Conservation (phyloP, 2,797 vertebrate species). For the Tamandua tetradactyla region DNA sequence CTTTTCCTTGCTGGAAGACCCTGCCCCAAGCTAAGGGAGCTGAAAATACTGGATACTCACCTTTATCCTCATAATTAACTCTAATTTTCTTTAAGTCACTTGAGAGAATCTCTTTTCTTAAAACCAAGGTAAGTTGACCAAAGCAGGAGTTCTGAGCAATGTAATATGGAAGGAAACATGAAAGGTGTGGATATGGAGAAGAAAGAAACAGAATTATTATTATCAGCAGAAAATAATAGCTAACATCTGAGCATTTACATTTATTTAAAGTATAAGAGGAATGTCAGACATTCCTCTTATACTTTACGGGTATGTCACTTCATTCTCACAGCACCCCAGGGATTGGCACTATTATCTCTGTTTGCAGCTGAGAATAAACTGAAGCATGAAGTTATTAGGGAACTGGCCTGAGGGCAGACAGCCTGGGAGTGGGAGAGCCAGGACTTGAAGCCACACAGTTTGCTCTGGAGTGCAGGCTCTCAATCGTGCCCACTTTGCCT, state of each 20-base stretch:
- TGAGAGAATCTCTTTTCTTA: background rate
- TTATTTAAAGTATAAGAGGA: too few relatives aligned
- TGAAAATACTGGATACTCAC: background rate
- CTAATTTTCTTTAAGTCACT: background rate
- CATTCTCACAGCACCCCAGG: background rate
- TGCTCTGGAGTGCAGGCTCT: too few relatives aligned
- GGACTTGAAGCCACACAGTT: background rate
- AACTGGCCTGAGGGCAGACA: background rate
- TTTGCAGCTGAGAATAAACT: background rate
- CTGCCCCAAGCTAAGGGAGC: too few relatives aligned
- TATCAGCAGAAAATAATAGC: background rate
- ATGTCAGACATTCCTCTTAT: background rate
- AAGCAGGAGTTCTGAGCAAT: background rate
- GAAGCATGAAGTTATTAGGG: too few relatives aligned
- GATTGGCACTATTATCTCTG: background rate
- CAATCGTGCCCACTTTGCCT: too few relatives aligned
- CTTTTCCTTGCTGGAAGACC: background rate
- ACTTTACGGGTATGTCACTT: background rate
- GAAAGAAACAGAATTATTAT: background rate
- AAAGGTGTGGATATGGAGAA: background rate
- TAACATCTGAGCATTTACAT: background rate
- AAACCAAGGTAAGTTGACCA: background rate
- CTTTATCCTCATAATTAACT: background rate
- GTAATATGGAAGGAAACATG: background rate
- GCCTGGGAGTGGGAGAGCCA: background rate